These are phyloP conservation scores for Apostichopus leukothele DNA, from an alignment of 53 echinoderm and acorn worm genomes.

Conservation along the genomic window DNA sequence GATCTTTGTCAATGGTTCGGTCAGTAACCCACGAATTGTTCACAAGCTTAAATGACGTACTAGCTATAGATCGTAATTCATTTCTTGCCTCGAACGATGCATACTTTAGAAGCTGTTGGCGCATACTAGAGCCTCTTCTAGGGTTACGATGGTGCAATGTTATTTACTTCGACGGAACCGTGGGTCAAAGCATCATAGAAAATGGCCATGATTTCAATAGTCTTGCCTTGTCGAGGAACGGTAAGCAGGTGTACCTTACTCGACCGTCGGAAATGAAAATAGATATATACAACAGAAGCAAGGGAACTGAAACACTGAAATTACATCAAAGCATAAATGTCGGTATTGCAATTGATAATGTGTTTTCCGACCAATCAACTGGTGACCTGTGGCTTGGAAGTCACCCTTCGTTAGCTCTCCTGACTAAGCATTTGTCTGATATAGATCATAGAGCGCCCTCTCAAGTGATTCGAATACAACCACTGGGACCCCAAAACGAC, in stretches of 20 bases:
- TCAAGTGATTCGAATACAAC: constrained; percentile 50
- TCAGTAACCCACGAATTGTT: constrained; percentile 15
- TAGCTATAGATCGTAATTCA: constrained; percentile 15
- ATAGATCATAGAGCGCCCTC: constrained; percentile 48
- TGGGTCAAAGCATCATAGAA: background rate
- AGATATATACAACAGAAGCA: constrained; percentile 7
- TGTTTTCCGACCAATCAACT: constrained; percentile 53
- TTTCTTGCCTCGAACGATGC: constrained; percentile 30
- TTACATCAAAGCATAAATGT: constrained; percentile 28
- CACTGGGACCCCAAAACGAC: constrained; percentile 16
- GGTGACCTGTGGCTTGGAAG: constrained; percentile 71
- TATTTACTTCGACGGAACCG: constrained; percentile 60
- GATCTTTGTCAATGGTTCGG: background rate
- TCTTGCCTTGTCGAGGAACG: background rate
- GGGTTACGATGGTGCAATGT: constrained; percentile 51
- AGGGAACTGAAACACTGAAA: background rate
- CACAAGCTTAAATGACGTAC: constrained; percentile 33
- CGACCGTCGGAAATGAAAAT: background rate
- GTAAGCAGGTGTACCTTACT: background rate
- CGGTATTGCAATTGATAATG: constrained; percentile 52
- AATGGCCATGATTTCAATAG: constrained; percentile 6
- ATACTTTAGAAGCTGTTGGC: constrained; percentile 6
- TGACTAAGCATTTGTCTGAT: constrained; percentile 52
- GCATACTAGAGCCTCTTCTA: constrained; percentile 51
- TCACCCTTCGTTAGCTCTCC: constrained; percentile 44